These are phyloP conservation scores for Dysdera silvatica DNA, from an alignment of 1,140 invertebrate species.

Conservation along the genomic window DNA sequence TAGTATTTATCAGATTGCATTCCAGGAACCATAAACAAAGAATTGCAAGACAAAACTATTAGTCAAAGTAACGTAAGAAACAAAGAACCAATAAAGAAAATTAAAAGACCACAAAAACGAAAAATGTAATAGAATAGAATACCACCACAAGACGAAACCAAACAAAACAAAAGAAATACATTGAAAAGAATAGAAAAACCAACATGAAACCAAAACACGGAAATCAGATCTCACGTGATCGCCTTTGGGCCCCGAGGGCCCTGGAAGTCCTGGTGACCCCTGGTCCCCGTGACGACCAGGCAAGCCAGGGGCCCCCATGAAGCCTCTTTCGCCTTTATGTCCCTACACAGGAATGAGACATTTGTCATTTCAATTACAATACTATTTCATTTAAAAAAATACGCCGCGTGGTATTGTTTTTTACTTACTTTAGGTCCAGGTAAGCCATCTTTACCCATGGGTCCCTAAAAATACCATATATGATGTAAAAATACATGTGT, in stretches of 20 bases:
- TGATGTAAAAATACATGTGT: too few species aligned
- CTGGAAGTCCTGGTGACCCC: constrained; percentile 42
- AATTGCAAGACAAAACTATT: too few species aligned
- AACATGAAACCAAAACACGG: neutral
- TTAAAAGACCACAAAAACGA: too few species aligned
- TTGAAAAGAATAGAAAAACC: neutral
- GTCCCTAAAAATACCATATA: constrained; percentile 41
- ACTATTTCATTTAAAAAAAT: neutral
- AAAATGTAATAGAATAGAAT: too few species aligned
- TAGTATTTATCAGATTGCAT: too few species aligned
- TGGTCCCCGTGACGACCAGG: constrained; percentile 38
- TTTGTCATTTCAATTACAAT: too few species aligned
- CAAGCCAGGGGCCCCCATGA: constrained; percentile 44
- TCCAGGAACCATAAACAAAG: too few species aligned
- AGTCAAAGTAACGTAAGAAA: too few species aligned
- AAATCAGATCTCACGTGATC: constrained; percentile 20
- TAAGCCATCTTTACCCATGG: constrained; percentile 48
- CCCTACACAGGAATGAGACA: constrained; percentile 25
- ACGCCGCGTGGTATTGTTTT: neutral
- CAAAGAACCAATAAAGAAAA: too few species aligned
- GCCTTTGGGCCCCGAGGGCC: constrained; percentile 37
- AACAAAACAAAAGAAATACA: too few species aligned
- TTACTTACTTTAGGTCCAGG: constrained; percentile 59
- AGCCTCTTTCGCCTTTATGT: constrained; percentile 43
- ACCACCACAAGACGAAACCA: too few species aligned